Conservation (phyloP, 2,888 invertebrate species). For the Hemaris fuciformis region DNA sequence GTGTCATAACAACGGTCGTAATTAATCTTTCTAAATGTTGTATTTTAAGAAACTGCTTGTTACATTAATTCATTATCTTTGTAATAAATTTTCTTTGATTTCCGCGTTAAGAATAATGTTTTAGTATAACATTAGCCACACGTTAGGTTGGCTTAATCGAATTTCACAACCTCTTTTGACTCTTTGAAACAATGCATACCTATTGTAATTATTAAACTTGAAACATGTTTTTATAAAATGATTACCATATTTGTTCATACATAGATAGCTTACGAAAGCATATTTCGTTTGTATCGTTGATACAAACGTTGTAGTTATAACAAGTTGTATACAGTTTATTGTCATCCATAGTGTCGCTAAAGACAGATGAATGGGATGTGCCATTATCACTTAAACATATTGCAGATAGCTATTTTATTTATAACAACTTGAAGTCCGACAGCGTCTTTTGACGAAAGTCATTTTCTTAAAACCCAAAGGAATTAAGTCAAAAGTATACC, state of each 20-base stretch:
- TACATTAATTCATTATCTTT: not conserved
- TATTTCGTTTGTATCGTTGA: not conserved
- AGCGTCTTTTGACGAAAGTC: not conserved
- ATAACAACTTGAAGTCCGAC: constrained; percentile 12
- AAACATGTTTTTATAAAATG: too few relatives aligned
- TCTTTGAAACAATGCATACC: too few relatives aligned
- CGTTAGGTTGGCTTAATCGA: not conserved
- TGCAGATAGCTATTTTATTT: not conserved
- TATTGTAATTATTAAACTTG: too few relatives aligned
- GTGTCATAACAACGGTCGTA: not conserved
- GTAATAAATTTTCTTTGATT: not conserved
- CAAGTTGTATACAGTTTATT: not conserved
- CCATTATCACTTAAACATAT: not conserved
- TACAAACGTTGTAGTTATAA: not conserved
- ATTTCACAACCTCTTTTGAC: not conserved
- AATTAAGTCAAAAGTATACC: too few relatives aligned
- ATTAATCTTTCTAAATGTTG: not conserved
- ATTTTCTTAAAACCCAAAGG: not conserved
- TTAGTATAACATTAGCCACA: not conserved
- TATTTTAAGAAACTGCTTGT: constrained; percentile 2
- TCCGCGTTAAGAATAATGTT: not conserved
- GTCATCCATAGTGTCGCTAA: constrained; percentile 11
- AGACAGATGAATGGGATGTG: constrained; percentile 6
- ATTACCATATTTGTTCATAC: too few relatives aligned
- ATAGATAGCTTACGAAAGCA: too few relatives aligned